A percentile compares a stretch with the other conserved stretches of the same genome.
Conservation (phyloP, 2,888 invertebrate genomes). For the Notodonta dromedarius region DNA sequence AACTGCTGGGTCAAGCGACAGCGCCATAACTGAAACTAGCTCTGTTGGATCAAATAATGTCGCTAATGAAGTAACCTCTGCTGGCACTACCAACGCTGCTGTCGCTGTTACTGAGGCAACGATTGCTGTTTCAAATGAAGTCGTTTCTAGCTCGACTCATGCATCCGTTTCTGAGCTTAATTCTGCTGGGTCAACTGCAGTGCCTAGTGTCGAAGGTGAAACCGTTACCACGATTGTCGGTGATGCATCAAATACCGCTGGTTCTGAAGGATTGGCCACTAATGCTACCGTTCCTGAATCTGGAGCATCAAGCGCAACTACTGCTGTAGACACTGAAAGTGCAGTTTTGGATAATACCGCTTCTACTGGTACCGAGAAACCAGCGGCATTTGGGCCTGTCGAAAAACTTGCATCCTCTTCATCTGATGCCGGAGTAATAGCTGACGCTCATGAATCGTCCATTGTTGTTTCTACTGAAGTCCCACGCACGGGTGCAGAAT, state of each 20-base stretch:
- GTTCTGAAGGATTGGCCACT: constrained; percentile 2
- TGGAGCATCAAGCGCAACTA: constrained; percentile 8
- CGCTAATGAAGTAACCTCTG: constrained; percentile 2
- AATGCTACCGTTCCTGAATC: constrained; percentile 6
- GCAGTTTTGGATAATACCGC: constrained; percentile 7
- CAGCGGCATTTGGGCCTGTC: constrained; percentile 7
- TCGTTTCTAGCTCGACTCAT: neutral
- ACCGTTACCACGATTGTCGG: neutral
- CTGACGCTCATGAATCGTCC: constrained; percentile 1
- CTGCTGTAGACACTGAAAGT: constrained; percentile 1
- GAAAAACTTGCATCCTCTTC: constrained; percentile 7
- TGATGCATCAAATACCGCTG: neutral
- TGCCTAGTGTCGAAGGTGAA: no score
- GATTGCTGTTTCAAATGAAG: neutral
- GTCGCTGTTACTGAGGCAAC: constrained; percentile 5
- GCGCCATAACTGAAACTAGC: neutral
- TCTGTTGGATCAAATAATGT: neutral
- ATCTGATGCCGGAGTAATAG: constrained; percentile 3
- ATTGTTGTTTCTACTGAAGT: constrained; percentile 11
- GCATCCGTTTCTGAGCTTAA: neutral
- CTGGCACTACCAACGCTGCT: constrained; percentile 5
- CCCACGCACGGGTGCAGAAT: constrained; percentile 5
- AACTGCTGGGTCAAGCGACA: constrained; percentile 3
- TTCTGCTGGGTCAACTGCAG: neutral
- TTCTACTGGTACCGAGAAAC: constrained; percentile 20